phyloP scores from a whole-genome alignment of 1,140 invertebrate genomes.

The Drusus annulatus region DNA sequence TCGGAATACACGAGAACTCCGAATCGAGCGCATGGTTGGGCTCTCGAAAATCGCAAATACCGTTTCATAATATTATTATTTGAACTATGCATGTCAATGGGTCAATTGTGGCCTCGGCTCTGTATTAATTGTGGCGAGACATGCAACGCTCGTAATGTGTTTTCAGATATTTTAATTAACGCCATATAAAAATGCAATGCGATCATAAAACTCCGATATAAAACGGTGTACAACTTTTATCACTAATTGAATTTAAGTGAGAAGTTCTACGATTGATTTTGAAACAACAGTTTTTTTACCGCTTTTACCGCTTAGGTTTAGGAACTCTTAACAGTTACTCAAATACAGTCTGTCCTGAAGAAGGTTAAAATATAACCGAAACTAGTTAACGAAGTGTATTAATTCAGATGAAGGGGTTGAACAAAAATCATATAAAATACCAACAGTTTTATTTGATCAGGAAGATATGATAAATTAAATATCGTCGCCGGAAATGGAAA shows the following conservation, averaged over 20 bases:
- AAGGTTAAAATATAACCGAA: too few species aligned
- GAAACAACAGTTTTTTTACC: neutral
- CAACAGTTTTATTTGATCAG: too few species aligned
- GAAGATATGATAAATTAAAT: too few species aligned
- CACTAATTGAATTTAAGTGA: neutral
- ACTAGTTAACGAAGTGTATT: too few species aligned
- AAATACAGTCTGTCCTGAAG: too few species aligned
- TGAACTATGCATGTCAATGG: conserved; percentile 20
- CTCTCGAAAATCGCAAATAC: conserved; percentile 4
- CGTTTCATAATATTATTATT: neutral
- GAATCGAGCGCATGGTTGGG: neutral
- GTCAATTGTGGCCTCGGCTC: neutral
- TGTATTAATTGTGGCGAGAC: neutral
- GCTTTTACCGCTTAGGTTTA: too few species aligned
- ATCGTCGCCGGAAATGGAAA: too few species aligned
- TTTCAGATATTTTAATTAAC: conserved; percentile 16
- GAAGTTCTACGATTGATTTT: neutral
- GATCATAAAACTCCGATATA: neutral
- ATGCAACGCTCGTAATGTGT: conserved; percentile 6
- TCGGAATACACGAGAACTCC: too few species aligned
- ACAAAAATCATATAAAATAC: too few species aligned
- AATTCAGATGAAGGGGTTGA: too few species aligned
- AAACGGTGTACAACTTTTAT: neutral
- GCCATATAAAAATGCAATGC: conserved; percentile 11
- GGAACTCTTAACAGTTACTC: neutral